Base-by-base conservation (phyloP, 2,888 invertebrate species). In the Agriopis marginaria region DNA sequence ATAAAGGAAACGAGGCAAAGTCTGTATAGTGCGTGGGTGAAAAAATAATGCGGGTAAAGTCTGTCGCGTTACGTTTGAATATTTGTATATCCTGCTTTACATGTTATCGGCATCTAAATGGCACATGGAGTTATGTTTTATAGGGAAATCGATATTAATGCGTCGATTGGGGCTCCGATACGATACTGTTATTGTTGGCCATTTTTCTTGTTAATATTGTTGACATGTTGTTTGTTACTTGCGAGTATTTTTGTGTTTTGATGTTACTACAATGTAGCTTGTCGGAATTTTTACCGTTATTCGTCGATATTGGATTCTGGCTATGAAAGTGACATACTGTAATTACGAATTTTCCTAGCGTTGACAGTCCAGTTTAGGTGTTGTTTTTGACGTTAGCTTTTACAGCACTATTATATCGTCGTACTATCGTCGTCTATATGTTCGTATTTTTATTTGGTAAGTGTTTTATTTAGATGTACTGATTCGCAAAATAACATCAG, bases 11-110 rank as follows among this genome's bases (percentile, higher is more conserved):
- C 81, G 79, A 81, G 82, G 82, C 75, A 80, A 23, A 23, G 80
- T 85, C 83, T 81, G 82, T 83, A 76, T 77, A 82, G 82, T 79
- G 85, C 77, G 84, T 82, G 86, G 82, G 82, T 82, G 83, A 86
- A 87, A 86, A 86, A 86, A 86, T 85, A 84, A 85, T 84, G 79
- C 59, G 73, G 75, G 70, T 75, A 71, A 63, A 72, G 74, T 77
- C 77, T 82, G 81, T 84, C 83, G 80, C 76, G 63, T 78, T 76
- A 70, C 76, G 66, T 77, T 80, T 78, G 76, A 75, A 74, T 80
- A 77, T 82, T 78, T 80, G 77, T 78, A 65, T 80, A 71, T 78
- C 75, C 78, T 79, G 73, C 77, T 77, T 75, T 73, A 76, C 73
- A 74, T 78, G 72, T 76, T 77, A 77, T 77, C 74, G 73, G 54